Percentiles rank a stretch among this genome's conserved stretches.
phyloP scores from a whole-genome alignment of 2,888 invertebrate species.

The Hipparchia semele region DNA sequence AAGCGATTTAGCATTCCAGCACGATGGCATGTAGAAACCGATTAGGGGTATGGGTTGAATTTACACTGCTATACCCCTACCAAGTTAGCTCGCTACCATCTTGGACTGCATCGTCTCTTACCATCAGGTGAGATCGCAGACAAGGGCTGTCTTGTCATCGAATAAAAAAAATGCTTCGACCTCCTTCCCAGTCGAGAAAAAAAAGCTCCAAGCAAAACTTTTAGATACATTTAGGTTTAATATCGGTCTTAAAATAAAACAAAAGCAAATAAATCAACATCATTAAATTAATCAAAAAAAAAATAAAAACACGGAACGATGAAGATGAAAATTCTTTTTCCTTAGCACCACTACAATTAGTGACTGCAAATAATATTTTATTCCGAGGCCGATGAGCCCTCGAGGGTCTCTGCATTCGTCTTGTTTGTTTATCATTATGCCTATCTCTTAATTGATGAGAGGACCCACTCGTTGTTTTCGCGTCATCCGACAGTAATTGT shows the following conservation, averaged over 20 bases:
- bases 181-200: too few relatives aligned
- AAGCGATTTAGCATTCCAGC: too few relatives aligned
- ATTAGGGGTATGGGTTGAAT: too few relatives aligned
- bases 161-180: too few relatives aligned
- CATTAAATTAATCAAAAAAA: neutral
- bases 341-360: conserved; percentile 36
- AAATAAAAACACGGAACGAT: neutral
- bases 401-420: conserved; percentile 28
- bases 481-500: conserved; percentile 31
- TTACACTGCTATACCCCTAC: too few relatives aligned
- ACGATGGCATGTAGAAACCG: too few relatives aligned
- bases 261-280: neutral
- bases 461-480: conserved; percentile 31
- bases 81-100: too few relatives aligned
- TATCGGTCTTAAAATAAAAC: neutral
- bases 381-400: conserved; percentile 17
- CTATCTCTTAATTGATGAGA: conserved; percentile 46
- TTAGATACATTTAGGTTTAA: too few relatives aligned
- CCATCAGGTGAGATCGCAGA: too few relatives aligned
- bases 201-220: too few relatives aligned
- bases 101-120: too few relatives aligned
- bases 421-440: conserved; percentile 47
- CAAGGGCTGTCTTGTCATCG: too few relatives aligned
- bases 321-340: conserved; percentile 9
- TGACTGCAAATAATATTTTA: conserved; percentile 36